Base-by-base conservation (phyloP, 2,888 invertebrate genomes). In the Hipparchia semele region DNA sequence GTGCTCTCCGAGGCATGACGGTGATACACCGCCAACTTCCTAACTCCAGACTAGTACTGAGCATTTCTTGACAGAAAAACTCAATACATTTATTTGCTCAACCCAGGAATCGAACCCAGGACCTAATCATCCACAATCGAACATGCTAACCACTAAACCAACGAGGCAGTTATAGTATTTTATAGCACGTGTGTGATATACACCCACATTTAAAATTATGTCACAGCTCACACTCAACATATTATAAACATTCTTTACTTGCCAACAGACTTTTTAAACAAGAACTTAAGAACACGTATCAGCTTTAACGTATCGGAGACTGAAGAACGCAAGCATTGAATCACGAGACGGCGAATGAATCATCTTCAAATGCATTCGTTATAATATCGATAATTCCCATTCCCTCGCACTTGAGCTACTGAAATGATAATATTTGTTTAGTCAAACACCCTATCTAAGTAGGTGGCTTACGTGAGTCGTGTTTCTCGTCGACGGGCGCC, bases 401-500 rank as follows among this genome's bases (percentile, higher is more conserved):
- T 54, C 10, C 3, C 53, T 10, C 10, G 6, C 53, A 8, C 10
- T 10, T 8, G 6, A 8, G 53, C 4, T 53, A 33, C 33, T 59
- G 5, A 59, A 33, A 59, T 33, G 4, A 56, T 4, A 5, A 56
- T 53, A 53, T 10, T 12, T 12, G 53, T 65, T 65, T 33, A 65
- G 51, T 65, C 54, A 67, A 67, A 67, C 23, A 67, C 59, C 68
- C 68, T 60, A 49, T 60, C 58, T 49, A 10, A 5, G 65, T 60
- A 77, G 79, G 79, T 74, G 88, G 72, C 92, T 92, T 86, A 94
- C 93, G 83, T 80, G 94, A 94, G 83, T 94, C 94, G 78, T 93
- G 94, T 82, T 94, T 94, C 80, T 94, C 94, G 78, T 94, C 93
- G 78, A 86, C 87, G 60, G 92, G 92, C 58, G 94, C 92, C 45